Evolutionary conservation across 2,888 invertebrate genomes (phyloP).

Genomic region (Drosophila pseudotakahashii): DNA sequence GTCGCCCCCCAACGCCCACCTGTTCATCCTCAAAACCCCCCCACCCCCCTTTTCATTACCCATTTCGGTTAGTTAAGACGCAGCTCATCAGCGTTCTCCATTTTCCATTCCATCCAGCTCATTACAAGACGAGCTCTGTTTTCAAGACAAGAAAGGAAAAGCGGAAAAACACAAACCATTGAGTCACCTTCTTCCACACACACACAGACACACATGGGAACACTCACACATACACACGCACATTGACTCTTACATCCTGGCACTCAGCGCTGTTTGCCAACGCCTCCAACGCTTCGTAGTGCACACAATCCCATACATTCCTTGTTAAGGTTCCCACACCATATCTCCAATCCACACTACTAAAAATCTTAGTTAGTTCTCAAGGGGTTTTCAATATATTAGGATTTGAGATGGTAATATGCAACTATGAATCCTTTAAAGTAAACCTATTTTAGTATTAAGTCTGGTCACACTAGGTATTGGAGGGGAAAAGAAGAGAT

Average conservation of each 20-base stretch:
- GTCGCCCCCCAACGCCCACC: not conserved
- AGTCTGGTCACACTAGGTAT: no score
- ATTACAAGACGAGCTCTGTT: constrained; percentile 31
- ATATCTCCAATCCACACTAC: not conserved
- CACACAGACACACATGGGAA: not conserved
- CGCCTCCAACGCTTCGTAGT: constrained; percentile 26
- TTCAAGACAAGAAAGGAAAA: constrained; percentile 15
- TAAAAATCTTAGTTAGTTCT: not conserved
- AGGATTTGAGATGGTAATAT: no score
- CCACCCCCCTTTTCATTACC: constrained; percentile 6
- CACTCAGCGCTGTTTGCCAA: constrained; percentile 26
- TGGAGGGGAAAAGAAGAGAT: no score
- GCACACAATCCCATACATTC: constrained; percentile 20
- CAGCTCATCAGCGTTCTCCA: constrained; percentile 32
- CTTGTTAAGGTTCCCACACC: constrained; percentile 1
- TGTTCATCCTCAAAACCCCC: constrained; percentile 5
- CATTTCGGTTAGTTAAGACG: constrained; percentile 52
- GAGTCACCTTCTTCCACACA: constrained; percentile 25
- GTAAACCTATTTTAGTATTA: no score
- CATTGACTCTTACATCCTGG: constrained; percentile 21
- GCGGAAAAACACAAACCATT: constrained; percentile 21
- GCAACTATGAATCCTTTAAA: no score
- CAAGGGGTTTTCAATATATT: not conserved
- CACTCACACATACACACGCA: constrained; percentile 1
- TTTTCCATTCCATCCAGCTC: constrained; percentile 25